A percentile compares a stretch with the other conserved stretches of the same genome.
phyloP scores from a whole-genome alignment of 2,113 vertebrate species.

The Rostratula benghalensis region DNA sequence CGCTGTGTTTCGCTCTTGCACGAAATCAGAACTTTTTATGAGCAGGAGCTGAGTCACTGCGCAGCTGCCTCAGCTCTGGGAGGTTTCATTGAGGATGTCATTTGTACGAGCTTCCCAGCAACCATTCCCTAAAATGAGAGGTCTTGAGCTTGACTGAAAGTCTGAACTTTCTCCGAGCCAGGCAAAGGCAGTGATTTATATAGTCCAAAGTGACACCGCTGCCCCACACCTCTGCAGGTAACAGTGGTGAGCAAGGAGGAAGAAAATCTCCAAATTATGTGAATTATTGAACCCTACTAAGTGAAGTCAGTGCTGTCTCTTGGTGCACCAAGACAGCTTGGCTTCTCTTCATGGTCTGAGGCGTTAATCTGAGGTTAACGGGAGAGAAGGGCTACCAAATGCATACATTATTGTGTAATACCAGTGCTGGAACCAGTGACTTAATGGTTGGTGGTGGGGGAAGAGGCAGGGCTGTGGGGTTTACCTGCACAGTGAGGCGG shows the following conservation, averaged over 20 bases:
- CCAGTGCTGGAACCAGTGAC: not conserved
- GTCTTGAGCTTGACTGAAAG: not conserved
- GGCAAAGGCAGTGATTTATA: not conserved
- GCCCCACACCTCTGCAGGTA: not conserved
- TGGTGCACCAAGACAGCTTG: not conserved
- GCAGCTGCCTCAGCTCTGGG: not conserved
- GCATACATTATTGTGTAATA: not conserved
- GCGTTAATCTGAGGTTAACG: not conserved
- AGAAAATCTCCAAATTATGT: too few species aligned
- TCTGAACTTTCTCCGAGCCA: not conserved
- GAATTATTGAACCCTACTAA: not conserved
- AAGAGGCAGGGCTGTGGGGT: too few species aligned
- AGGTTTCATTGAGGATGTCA: not conserved
- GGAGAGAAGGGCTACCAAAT: not conserved
- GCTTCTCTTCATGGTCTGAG: not conserved
- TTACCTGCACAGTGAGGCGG: not conserved
- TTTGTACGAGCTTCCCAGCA: not conserved
- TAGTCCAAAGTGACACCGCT: accelerated
- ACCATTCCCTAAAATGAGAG: not conserved
- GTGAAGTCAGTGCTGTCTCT: accelerated
- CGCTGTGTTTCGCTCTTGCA: not conserved
- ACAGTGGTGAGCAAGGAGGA: accelerated
- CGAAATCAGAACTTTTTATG: not conserved
- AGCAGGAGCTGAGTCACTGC: constrained; percentile 1
- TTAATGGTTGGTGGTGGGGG: too few species aligned